These are phyloP conservation scores for Ganaspis sp. DNA, from an alignment of 1,140 invertebrate genomes.

Conservation along the genomic window DNA sequence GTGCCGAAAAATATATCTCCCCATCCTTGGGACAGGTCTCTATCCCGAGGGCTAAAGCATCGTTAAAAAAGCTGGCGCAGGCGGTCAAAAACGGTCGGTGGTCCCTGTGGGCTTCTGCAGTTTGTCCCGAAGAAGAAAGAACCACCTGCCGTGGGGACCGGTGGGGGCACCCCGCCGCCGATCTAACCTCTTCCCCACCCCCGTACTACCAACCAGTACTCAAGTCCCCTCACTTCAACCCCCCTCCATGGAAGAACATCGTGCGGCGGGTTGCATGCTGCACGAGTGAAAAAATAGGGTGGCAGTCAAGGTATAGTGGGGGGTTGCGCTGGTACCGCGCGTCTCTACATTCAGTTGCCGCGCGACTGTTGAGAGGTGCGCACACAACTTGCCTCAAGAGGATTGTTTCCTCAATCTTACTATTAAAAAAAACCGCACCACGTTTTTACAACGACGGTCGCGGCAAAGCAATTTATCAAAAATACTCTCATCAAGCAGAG, in stretches of 20 bases:
- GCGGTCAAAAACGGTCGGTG: slow-evolving; percentile 60
- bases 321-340: slow-evolving; percentile 65
- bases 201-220: slow-evolving; percentile 34
- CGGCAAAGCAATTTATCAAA: neutral
- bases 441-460: neutral
- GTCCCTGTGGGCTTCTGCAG: slow-evolving; percentile 59
- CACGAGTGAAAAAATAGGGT: slow-evolving; percentile 49
- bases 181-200: slow-evolving; percentile 33
- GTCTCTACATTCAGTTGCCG: slow-evolving; percentile 73
- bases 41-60: slow-evolving; percentile 6
- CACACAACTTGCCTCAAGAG: slow-evolving; percentile 41
- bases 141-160: slow-evolving; percentile 71
- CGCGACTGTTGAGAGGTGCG: slow-evolving; percentile 73
- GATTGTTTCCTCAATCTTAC: slow-evolving; percentile 29
- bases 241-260: slow-evolving; percentile 36
- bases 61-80: slow-evolving; percentile 35
- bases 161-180: slow-evolving; percentile 49
- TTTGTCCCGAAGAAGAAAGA: slow-evolving; percentile 65
- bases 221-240: slow-evolving; percentile 41
- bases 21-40: neutral
- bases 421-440: neutral
- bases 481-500: too few relatives aligned
- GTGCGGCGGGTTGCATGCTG: slow-evolving; percentile 47
- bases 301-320: slow-evolving; percentile 54
- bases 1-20: slow-evolving; percentile 20